Conservation (phyloP, 2,113 vertebrate species). For the Sarotherodon lohbergeri region DNA sequence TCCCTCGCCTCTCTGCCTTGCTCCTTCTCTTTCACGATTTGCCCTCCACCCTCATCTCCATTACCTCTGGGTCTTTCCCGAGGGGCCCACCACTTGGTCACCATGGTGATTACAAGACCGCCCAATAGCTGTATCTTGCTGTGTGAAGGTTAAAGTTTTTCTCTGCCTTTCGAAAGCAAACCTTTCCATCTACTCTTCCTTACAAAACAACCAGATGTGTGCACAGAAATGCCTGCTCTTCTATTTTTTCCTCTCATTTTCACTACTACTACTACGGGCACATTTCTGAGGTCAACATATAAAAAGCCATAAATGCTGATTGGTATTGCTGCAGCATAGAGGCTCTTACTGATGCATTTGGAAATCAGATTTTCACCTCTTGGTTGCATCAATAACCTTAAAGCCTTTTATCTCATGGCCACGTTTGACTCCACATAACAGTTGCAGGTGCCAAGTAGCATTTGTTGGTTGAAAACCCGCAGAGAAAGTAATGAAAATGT, state of each 20-base stretch:
- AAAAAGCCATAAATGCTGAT: background rate
- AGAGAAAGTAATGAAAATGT: constrained; percentile 59
- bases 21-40: constrained; percentile 1
- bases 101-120: constrained; percentile 65
- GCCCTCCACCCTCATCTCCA: constrained; percentile 16
- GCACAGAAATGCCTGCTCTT: constrained; percentile 10
- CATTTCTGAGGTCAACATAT: constrained; percentile 24
- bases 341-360: background rate
- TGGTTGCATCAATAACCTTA: background rate
- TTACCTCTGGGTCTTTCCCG: constrained; percentile 57
- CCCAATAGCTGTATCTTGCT: constrained; percentile 39
- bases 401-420: constrained; percentile 29
- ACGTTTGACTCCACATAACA: constrained; percentile 3
- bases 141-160: constrained; percentile 72
- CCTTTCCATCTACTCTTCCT: background rate
- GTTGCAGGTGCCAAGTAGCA: constrained; percentile 8
- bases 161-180: constrained; percentile 12
- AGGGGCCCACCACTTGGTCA: constrained; percentile 59
- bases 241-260: background rate
- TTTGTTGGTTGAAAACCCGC: constrained; percentile 14
- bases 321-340: background rate
- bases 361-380: constrained; percentile 16
- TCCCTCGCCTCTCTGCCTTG: background rate
- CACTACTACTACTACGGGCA: background rate
- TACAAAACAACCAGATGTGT: background rate